Evolutionary conservation across 1,140 invertebrate species (phyloP).

Genomic region (Cydia fagiglandana): DNA sequence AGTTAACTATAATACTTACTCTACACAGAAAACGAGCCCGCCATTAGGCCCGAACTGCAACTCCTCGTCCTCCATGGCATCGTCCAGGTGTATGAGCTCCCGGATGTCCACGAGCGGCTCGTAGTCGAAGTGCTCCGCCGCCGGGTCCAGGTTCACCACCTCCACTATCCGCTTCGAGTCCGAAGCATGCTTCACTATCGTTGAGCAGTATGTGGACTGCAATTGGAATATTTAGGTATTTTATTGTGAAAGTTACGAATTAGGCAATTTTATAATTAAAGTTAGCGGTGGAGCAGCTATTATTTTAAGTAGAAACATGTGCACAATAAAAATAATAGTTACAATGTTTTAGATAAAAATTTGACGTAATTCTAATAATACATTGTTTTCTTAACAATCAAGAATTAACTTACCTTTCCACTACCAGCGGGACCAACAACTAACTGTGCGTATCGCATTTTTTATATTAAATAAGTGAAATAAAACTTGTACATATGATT

Average conservation of each 20-base stretch:
- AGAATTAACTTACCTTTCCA: constrained; percentile 79
- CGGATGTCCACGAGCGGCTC: constrained; percentile 92
- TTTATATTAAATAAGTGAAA: neutral
- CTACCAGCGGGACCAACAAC: constrained; percentile 97
- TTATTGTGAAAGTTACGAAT: no score
- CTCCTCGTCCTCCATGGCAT: constrained; percentile 98
- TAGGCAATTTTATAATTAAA: no score
- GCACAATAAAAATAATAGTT: no score
- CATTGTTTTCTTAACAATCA: neutral
- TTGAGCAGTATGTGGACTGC: constrained; percentile 96
- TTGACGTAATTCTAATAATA: neutral
- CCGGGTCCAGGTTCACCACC: constrained; percentile 98
- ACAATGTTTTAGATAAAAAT: no score
- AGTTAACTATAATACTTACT: constrained; percentile 81
- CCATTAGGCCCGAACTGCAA: constrained; percentile 98
- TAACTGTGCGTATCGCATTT: constrained; percentile 95
- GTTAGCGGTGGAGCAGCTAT: no score
- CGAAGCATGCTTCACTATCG: constrained; percentile 91
- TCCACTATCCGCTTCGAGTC: constrained; percentile 87
- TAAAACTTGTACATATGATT: neutral
- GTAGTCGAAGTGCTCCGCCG: constrained; percentile 97
- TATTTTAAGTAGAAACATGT: neutral
- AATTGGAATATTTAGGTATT: constrained; percentile 40
- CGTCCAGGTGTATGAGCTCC: constrained; percentile 96
- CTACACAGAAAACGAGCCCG: constrained; percentile 97